These are phyloP conservation scores for Rattus rattus DNA, from an alignment of 2,113 vertebrate species.

Conservation along the genomic window DNA sequence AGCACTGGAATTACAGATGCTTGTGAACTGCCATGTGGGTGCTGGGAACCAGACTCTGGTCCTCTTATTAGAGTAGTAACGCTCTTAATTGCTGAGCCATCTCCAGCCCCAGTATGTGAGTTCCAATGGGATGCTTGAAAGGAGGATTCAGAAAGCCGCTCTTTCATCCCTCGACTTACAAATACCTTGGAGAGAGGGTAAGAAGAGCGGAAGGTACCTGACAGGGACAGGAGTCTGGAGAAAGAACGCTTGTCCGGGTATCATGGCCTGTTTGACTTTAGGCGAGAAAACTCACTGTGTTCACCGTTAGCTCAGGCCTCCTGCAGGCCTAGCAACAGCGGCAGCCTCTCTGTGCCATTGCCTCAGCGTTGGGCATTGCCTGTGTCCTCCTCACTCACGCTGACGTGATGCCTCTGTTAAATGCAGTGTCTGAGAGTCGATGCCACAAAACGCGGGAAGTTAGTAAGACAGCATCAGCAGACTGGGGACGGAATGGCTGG, in stretches of 20 bases:
- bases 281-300: not conserved
- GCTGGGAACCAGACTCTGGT: not conserved
- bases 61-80: not conserved
- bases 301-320: not conserved
- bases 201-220: not conserved
- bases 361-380: not conserved
- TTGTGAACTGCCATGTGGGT: not conserved
- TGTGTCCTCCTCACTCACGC: not conserved
- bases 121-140: not conserved
- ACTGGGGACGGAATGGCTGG: not conserved
- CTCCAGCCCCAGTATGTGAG: not conserved
- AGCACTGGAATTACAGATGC: not conserved
- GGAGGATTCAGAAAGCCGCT: not conserved
- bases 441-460: not conserved
- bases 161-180: not conserved
- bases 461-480: not conserved
- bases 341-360: not conserved
- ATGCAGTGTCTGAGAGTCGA: constrained; percentile 27
- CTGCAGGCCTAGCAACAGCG: not conserved
- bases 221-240: too few relatives aligned
- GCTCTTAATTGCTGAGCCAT: not conserved
- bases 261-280: not conserved
- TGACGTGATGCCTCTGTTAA: not conserved
- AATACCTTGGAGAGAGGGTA: not conserved
- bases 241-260: not conserved